These are phyloP conservation scores for Helogale parvula DNA, from an alignment of 2,113 vertebrate species.

Conservation along the genomic window DNA sequence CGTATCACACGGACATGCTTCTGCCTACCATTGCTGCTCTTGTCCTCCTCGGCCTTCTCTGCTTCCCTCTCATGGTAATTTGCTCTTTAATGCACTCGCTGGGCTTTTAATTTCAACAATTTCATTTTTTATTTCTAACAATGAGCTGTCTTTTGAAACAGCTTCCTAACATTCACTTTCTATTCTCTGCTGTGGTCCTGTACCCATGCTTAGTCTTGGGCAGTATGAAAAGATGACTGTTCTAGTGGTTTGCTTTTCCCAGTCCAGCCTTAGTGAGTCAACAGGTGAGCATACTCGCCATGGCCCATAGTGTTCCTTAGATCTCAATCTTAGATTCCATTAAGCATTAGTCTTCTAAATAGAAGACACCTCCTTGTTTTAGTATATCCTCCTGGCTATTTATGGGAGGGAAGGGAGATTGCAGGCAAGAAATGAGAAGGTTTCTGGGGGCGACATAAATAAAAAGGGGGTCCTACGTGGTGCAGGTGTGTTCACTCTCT, in stretches of 20 bases:
- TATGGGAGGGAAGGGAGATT: not conserved
- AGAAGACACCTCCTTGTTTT: not conserved
- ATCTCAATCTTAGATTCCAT: not conserved
- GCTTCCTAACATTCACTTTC: not conserved
- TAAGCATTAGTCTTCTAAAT: not conserved
- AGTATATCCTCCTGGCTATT: not conserved
- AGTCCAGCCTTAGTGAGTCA: not conserved
- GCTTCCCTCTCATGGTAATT: not conserved
- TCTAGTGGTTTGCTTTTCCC: not conserved
- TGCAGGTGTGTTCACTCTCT: too few relatives aligned
- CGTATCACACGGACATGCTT: fast-evolving
- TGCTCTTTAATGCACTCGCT: not conserved
- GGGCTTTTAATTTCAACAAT: not conserved
- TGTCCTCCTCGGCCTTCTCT: fast-evolving
- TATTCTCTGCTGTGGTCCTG: not conserved
- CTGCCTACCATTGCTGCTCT: not conserved
- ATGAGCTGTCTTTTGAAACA: not conserved
- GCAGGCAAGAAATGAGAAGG: not conserved
- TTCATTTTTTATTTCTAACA: not conserved
- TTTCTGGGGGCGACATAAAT: not conserved
- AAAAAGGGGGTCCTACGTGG: not conserved
- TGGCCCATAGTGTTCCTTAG: fast-evolving
- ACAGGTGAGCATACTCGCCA: fast-evolving
- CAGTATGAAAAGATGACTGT: too few relatives aligned
- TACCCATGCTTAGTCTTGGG: not conserved